These are phyloP conservation scores for Acipenser transmontanus DNA, from an alignment of 2,797 vertebrate genomes.

Conservation along the genomic window DNA sequence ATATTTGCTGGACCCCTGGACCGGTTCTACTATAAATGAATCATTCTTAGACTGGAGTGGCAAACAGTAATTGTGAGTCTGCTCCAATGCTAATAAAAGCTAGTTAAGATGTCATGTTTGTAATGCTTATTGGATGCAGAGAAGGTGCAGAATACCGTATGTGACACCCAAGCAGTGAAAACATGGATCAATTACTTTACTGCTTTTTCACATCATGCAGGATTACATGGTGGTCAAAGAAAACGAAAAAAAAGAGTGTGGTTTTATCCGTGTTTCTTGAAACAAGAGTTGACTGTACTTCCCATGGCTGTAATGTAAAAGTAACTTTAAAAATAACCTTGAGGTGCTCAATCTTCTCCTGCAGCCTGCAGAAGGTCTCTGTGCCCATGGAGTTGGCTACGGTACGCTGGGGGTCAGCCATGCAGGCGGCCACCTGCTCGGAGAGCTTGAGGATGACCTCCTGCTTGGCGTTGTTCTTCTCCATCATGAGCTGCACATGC, in stretches of 20 bases:
- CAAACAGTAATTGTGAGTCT: too few relatives aligned
- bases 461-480: conserved; percentile 80
- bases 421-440: conserved; percentile 59
- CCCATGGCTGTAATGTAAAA: neutral
- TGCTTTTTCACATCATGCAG: neutral
- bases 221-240: too few relatives aligned
- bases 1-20: too few relatives aligned
- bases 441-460: conserved; percentile 80
- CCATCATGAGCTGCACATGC: conserved; percentile 61
- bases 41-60: too few relatives aligned
- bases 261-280: too few relatives aligned
- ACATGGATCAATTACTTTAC: neutral
- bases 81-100: too few relatives aligned
- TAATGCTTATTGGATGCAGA: too few relatives aligned
- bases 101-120: too few relatives aligned
- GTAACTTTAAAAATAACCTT: conserved; percentile 56
- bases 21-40: too few relatives aligned
- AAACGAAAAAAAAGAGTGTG: too few relatives aligned
- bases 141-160: too few relatives aligned
- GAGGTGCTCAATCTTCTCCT: conserved; percentile 68
- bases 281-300: neutral
- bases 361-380: conserved; percentile 54
- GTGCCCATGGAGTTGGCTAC: conserved; percentile 23
- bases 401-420: conserved; percentile 24
- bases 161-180: too few relatives aligned